phyloP scores from a whole-genome alignment of 1,140 invertebrate genomes.

The Papilio machaon region DNA sequence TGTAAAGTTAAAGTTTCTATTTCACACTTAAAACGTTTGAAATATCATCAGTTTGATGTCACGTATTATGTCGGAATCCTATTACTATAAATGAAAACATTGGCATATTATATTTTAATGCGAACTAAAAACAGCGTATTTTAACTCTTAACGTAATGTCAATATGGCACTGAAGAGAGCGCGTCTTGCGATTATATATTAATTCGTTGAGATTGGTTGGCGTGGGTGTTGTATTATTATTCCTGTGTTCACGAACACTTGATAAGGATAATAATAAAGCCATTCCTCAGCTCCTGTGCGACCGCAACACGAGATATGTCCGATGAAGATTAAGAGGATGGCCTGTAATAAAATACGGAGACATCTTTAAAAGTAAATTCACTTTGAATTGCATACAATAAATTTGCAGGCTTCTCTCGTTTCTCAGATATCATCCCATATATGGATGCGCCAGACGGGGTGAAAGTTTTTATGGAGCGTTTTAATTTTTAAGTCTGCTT shows the following conservation, averaged over 20 bases:
- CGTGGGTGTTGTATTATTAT: constrained; percentile 10
- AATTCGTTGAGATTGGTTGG: not conserved
- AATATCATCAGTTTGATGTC: not conserved
- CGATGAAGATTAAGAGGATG: constrained; percentile 17
- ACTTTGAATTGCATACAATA: constrained; percentile 22
- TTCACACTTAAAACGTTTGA: not conserved
- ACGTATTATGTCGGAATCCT: not conserved
- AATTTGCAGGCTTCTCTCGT: constrained; percentile 28
- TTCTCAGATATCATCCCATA: constrained; percentile 21
- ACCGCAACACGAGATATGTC: constrained; percentile 4
- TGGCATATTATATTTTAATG: too few relatives aligned
- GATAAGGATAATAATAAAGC: constrained; percentile 24
- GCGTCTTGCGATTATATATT: not conserved
- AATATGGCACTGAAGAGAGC: not conserved
- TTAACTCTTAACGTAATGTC: not conserved
- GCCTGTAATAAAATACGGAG: constrained; percentile 18
- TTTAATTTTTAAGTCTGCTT: constrained; percentile 18
- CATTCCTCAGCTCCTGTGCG: constrained; percentile 22
- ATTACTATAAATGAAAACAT: not conserved
- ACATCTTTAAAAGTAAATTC: constrained; percentile 30
- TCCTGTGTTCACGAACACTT: constrained; percentile 18
- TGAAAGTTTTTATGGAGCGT: constrained; percentile 18
- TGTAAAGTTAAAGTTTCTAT: not conserved
- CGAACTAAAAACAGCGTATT: too few relatives aligned
- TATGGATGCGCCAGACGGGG: constrained; percentile 10